A percentile compares a stretch with the other conserved stretches of the same genome.
Conservation (phyloP, 1,140 invertebrate species). For the Leptestheria dahalacensis region DNA sequence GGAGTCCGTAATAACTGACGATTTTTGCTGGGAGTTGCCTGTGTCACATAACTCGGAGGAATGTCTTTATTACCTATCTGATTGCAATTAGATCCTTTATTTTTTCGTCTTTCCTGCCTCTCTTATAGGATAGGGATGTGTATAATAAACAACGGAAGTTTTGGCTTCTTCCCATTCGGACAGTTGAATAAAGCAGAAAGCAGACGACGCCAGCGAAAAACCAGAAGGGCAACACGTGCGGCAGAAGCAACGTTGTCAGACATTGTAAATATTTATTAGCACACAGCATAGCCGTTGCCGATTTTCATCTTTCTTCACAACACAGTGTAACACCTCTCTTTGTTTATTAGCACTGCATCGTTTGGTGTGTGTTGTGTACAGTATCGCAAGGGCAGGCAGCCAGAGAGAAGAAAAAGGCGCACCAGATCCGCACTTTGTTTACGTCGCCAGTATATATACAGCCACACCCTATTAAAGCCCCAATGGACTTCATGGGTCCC, state of each 20-base stretch:
- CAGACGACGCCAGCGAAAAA: neutral
- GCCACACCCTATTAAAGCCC: no score
- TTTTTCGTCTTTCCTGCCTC: no score
- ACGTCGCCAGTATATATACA: no score
- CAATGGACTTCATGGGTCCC: no score
- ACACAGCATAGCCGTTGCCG: neutral
- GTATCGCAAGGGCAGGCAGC: neutral
- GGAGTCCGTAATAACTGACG: neutral
- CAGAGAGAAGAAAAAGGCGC: neutral
- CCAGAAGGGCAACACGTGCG: neutral
- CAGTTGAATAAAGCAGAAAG: neutral
- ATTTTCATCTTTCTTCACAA: neutral
- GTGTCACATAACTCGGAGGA: neutral
- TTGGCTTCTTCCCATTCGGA: no score
- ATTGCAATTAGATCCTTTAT: neutral
- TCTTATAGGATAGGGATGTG: no score
- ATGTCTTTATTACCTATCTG: neutral
- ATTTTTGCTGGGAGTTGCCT: neutral
- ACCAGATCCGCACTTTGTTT: neutral
- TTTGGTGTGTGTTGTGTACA: neutral
- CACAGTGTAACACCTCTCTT: neutral
- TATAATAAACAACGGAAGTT: neutral
- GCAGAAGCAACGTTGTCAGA: neutral
- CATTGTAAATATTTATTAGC: neutral
- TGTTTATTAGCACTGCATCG: neutral